Evolutionary conservation across 2,113 vertebrate genomes (phyloP), one percentile per base, ranked within the genome.

Genomic region (Notarius lentiginosus): DNA sequence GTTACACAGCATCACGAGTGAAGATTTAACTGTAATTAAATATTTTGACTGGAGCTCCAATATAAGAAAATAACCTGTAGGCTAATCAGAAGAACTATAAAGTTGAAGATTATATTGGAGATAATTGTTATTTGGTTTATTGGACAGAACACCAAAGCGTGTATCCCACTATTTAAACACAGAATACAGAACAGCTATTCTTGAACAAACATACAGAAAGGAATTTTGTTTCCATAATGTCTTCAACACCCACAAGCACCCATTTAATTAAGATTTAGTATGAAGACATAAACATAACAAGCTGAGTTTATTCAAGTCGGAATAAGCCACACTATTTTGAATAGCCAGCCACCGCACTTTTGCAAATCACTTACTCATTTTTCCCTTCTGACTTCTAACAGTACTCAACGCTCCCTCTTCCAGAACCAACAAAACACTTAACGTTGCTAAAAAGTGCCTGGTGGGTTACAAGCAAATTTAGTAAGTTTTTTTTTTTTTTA

Each of bases 191-290:
- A 51, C 12, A 55, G 61, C 14, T 68, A 17, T 1, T 15, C 14
- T 53, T 68, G n/a, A 83, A 83, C 24, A 51, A 68, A 83, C 49
- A 83, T 6, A n/a, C 15, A 14, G 49, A 22, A 53, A 84, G 70
- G 5, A 68, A 70, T 73, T 58, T 58, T 55, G 27, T 58, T 72
- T 41, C 73, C 17, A 55, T 72, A 53, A 9, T 51, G 47, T 68
- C 47, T 75, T 83, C 30, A n/a, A 68, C 24, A 68, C 65, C 63
- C 49, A 55, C 24, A 70, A 70, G 60, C 24, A 70, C 41, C 11
- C 49, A 55, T 68, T 83, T 70, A 20, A 83, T 55, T 56, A 41
- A 70, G 61, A 83, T 27, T 27, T 30, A 70, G 47, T 56, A 30
- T 53, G 72, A 51, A 66, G 22, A 70, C 51, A 53, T 49, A 27